A percentile compares a stretch with the other conserved stretches of the same genome.
phyloP scores from a whole-genome alignment of 1,140 invertebrate species.

The Ditylenchus dipsaci region DNA sequence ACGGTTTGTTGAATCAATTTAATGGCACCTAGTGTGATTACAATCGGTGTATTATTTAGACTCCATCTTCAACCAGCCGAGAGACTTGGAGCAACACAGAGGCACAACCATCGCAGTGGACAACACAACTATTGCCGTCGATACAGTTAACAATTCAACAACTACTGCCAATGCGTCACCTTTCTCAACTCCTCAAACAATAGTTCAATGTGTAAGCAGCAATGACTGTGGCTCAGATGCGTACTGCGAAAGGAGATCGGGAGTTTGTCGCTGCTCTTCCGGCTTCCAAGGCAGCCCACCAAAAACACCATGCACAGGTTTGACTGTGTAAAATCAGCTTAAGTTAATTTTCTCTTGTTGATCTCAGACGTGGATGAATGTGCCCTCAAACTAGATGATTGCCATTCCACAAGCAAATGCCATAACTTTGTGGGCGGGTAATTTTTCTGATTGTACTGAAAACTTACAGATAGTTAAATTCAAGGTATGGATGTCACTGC shows the following conservation, averaged over 20 bases:
- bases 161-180: background rate
- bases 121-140: no score
- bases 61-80: no score
- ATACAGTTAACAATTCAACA: background rate
- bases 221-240: slow-evolving; percentile 51
- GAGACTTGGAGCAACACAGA: no score
- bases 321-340: background rate
- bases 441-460: no score
- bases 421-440: slow-evolving; percentile 40
- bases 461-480: no score
- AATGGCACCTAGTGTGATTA: background rate
- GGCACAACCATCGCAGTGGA: no score
- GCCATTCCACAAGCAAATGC: slow-evolving; percentile 38
- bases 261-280: slow-evolving; percentile 39
- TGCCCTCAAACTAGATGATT: slow-evolving; percentile 41
- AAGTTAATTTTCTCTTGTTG: background rate
- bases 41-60: no score
- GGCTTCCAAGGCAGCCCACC: slow-evolving; percentile 49
- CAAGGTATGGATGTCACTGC: slow-evolving; percentile 44
- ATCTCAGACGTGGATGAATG: slow-evolving; percentile 51
- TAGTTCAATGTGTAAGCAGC: slow-evolving; percentile 31
- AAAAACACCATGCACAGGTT: slow-evolving; percentile 34
- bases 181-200: slow-evolving; percentile 2
- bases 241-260: slow-evolving; percentile 41
- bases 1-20: background rate